Evolutionary conservation across 37 sponge, comb jelly and placozoan species (phyloP).

Genomic region (Petrosia ficiformis): DNA sequence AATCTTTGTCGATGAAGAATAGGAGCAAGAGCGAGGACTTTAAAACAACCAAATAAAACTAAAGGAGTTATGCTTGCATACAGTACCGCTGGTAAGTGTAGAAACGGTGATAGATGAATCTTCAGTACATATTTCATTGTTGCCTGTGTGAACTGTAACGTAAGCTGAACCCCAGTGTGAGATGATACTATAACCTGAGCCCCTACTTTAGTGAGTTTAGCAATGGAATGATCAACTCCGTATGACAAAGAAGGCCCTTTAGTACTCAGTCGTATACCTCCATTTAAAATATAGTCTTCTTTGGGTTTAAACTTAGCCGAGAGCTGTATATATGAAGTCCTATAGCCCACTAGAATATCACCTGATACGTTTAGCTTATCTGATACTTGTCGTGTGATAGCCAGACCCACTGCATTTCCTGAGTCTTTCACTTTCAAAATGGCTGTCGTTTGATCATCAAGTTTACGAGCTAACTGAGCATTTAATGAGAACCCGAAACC

Average conservation of each 20-base stretch:
- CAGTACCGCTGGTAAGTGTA: constrained; percentile 42
- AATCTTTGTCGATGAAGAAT: constrained; percentile 43
- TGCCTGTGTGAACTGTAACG: constrained; percentile 57
- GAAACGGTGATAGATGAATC: constrained; percentile 56
- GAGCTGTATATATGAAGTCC: constrained; percentile 26
- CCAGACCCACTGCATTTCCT: constrained; percentile 12
- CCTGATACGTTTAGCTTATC: constrained; percentile 11
- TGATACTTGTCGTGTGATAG: constrained; percentile 29
- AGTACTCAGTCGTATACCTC: constrained; percentile 43
- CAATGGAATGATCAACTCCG: constrained; percentile 46
- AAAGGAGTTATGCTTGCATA: constrained; percentile 84
- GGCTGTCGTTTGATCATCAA: constrained; percentile 27
- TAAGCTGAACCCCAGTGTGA: constrained; percentile 49
- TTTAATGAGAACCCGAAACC: constrained; percentile 8
- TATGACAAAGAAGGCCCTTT: constrained; percentile 46
- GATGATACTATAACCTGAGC: constrained; percentile 28
- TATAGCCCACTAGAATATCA: constrained; percentile 10
- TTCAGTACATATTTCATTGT: constrained; percentile 54
- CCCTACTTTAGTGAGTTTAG: constrained; percentile 45
- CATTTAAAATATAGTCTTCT: constrained; percentile 14
- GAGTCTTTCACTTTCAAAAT: constrained; percentile 26
- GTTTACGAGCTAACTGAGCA: constrained; percentile 25
- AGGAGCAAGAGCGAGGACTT: constrained; percentile 62
- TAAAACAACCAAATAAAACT: constrained; percentile 52
- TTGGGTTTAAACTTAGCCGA: constrained; percentile 5